Evolutionary conservation across 92 coral and sea anemone genomes (phyloP), one percentile per base, ranked within the genome.

Genomic region (Umimayanthus kanabou): DNA sequence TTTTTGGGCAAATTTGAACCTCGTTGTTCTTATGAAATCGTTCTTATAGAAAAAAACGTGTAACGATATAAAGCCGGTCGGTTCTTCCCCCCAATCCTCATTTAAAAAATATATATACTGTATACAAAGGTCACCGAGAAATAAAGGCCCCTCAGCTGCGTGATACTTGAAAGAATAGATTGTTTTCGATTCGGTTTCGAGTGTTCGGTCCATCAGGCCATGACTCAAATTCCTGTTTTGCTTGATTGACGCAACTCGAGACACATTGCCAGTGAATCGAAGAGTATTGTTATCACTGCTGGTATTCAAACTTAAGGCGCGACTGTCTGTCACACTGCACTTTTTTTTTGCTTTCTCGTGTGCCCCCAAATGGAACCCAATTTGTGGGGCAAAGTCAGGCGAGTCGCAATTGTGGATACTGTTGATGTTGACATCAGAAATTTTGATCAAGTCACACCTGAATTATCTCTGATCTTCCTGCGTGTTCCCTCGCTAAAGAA

Each of bases 401-500:
- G 66, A 73, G 87, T 83, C 71, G 87, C 87, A 5, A 39, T 83
- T 0, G 57, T 83, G 30, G 87, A 83, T 83, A 77, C 88, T 72
- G 89, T 85, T 39, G 82, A 84, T 13, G 86, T 84, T 15, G 93
- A 88, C 18, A 61, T 73, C 39, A 83, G n/a, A 70, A 67, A 43
- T 42, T 93, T 93, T 61, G 92, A 89, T 45, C 83, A 88, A 64
- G 85, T 92, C 85, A 96, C 93, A 10, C 99, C 99, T 2, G 99
- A 95, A 61, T 90, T 93, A 30, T 93, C 98, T 77, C 80, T 97
- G 20, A 94, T 91, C 76, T 90, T 95, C 18, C 95, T 97, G 39
- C 93, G 94, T 57, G 80, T 91, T 64, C 98, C 98, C 1, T 93
- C 99, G 42, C 87, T 95, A 42, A 95, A 95, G 53, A 95, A 93